Conservation (phyloP, 2,888 invertebrate species). For the Antheraea yamamai region DNA sequence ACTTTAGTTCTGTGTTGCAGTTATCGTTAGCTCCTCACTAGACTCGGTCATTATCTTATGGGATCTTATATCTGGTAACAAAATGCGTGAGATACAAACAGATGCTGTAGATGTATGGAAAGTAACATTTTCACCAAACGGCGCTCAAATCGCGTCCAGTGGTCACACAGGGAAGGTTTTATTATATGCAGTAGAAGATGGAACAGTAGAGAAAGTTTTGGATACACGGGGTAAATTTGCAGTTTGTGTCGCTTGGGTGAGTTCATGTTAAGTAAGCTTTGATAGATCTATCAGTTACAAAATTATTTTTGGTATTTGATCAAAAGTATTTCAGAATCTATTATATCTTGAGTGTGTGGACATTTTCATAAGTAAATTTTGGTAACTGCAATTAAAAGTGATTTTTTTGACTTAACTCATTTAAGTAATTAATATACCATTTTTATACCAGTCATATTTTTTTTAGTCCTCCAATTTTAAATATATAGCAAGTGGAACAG, state of each 20-base stretch:
- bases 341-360: background rate
- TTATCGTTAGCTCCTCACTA: slow-evolving; percentile 93
- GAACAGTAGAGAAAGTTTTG: slow-evolving; percentile 89
- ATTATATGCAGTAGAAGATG: slow-evolving; percentile 91
- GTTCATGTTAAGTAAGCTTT: slow-evolving; percentile 48
- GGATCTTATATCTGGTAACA: slow-evolving; percentile 92
- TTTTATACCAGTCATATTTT: slow-evolving; percentile 5
- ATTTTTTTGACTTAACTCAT: too few relatives aligned
- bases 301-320: background rate
- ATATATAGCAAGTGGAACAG: slow-evolving; percentile 95
- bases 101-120: slow-evolving; percentile 97
- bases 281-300: background rate
- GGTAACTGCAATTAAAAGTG: too few relatives aligned
- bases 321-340: background rate
- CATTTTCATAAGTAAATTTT: background rate
- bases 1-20: slow-evolving; percentile 57
- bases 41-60: slow-evolving; percentile 96
- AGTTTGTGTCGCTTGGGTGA: slow-evolving; percentile 95
- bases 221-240: slow-evolving; percentile 97
- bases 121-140: slow-evolving; percentile 95
- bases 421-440: too few relatives aligned
- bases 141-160: slow-evolving; percentile 93
- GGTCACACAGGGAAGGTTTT: slow-evolving; percentile 96
- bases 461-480: slow-evolving; percentile 94
- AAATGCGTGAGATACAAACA: slow-evolving; percentile 90